phyloP scores from a whole-genome alignment of 2,797 vertebrate genomes.

The Hoplostethus mediterraneus region DNA sequence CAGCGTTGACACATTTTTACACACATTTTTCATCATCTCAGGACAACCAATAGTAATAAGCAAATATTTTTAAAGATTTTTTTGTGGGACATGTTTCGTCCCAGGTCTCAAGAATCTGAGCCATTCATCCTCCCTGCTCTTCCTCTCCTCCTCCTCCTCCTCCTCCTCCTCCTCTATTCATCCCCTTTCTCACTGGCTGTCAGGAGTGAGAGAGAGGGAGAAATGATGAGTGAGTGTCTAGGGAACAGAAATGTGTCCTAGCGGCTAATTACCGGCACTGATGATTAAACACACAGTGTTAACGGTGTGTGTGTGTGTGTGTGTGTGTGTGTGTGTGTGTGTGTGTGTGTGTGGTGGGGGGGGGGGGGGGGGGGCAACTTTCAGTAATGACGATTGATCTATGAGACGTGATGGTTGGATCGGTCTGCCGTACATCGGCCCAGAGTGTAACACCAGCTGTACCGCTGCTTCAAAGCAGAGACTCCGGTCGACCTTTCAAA shows the following conservation, averaged over 20 bases:
- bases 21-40: too few species aligned
- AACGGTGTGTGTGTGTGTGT: slow-evolving; percentile 1
- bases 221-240: slow-evolving; percentile 23
- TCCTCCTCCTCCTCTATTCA: slow-evolving; percentile 1
- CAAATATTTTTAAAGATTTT: too few species aligned
- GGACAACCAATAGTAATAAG: too few species aligned
- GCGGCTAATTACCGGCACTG: slow-evolving; percentile 59
- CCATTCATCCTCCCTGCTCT: not conserved
- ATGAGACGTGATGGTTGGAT: not conserved
- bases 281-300: slow-evolving; percentile 57
- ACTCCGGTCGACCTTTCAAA: slow-evolving; percentile 28
- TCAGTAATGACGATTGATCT: not conserved
- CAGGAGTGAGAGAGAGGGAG: slow-evolving; percentile 1
- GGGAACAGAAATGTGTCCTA: slow-evolving; percentile 56
- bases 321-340: slow-evolving; percentile 8
- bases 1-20: too few species aligned
- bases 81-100: too few species aligned
- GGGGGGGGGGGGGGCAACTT: too few species aligned
- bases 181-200: slow-evolving; percentile 4
- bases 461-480: slow-evolving; percentile 5
- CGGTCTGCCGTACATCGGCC: not conserved
- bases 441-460: slow-evolving; percentile 1
- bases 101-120: too few species aligned
- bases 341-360: too few species aligned
- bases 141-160: not conserved